These are phyloP conservation scores for Coelopa pilipes DNA, from an alignment of 2,888 invertebrate genomes.

Conservation along the genomic window DNA sequence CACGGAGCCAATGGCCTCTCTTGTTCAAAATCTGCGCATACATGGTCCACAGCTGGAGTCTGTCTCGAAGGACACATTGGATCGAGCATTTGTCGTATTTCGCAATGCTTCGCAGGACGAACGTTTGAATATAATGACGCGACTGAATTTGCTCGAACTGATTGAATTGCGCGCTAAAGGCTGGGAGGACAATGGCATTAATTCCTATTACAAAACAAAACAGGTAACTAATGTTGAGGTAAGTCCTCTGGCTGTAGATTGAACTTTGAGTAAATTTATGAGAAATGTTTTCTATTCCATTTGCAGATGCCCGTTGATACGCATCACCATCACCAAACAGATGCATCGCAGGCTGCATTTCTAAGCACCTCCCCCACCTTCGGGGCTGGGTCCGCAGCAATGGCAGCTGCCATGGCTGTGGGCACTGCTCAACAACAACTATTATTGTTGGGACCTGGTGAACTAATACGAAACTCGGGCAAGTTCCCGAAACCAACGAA, in stretches of 20 bases:
- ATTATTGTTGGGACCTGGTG: slow-evolving; percentile 79
- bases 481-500: slow-evolving; percentile 89
- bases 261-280: no score
- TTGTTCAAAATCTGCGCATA: slow-evolving; percentile 84
- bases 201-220: slow-evolving; percentile 82
- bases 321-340: slow-evolving; percentile 46
- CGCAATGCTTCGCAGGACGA: slow-evolving; percentile 91
- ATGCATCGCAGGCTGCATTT: slow-evolving; percentile 66
- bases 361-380: slow-evolving; percentile 69
- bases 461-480: slow-evolving; percentile 87
- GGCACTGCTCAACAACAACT: slow-evolving; percentile 64
- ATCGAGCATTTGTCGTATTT: slow-evolving; percentile 85
- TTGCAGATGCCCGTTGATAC: slow-evolving; percentile 52
- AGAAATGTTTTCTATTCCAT: neutral
- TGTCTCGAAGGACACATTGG: slow-evolving; percentile 85
- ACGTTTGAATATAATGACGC: slow-evolving; percentile 84
- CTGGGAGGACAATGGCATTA: slow-evolving; percentile 89
- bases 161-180: slow-evolving; percentile 92
- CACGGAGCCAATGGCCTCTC: slow-evolving; percentile 79
- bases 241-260: slow-evolving; percentile 22
- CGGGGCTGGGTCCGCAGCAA: slow-evolving; percentile 56
- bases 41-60: slow-evolving; percentile 84
- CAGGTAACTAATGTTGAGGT: slow-evolving; percentile 72
- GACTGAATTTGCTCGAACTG: slow-evolving; percentile 89
- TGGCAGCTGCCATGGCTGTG: slow-evolving; percentile 60